A percentile compares a stretch with the other conserved stretches of the same genome.
Conservation (phyloP, 2,888 invertebrate genomes). For the Esperia sulphurella region DNA sequence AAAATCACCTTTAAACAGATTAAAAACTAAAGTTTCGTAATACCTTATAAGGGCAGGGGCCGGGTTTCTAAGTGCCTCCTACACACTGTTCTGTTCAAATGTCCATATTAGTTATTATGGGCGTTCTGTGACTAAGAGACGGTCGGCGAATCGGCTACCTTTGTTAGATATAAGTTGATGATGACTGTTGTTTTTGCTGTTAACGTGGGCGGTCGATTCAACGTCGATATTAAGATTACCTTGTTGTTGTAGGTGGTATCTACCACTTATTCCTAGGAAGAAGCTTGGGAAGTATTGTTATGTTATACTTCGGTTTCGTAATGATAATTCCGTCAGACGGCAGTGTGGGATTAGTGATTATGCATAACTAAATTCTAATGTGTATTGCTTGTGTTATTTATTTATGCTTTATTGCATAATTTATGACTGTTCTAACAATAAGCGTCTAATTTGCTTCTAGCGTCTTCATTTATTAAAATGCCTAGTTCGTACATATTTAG, state of each 20-base stretch:
- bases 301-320: constrained; percentile 45
- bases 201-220: constrained; percentile 68
- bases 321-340: constrained; percentile 31
- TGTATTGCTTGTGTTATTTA: constrained; percentile 26
- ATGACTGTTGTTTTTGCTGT: constrained; percentile 59
- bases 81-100: constrained; percentile 60
- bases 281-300: constrained; percentile 45
- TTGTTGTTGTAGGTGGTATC: constrained; percentile 54
- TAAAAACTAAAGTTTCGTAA: constrained; percentile 25
- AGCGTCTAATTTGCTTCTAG: neutral
- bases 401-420: constrained; percentile 22
- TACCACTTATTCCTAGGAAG: constrained; percentile 37
- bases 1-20: neutral
- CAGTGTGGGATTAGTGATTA: constrained; percentile 37
- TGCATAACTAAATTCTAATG: constrained; percentile 25
- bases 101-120: constrained; percentile 71
- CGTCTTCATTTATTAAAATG: constrained; percentile 26
- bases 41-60: constrained; percentile 56
- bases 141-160: constrained; percentile 67
- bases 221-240: constrained; percentile 68
- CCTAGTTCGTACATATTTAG: constrained; percentile 26
- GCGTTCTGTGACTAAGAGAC: constrained; percentile 60
- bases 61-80: constrained; percentile 61
- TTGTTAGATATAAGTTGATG: constrained; percentile 55
- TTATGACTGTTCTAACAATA: neutral